Conservation (phyloP, 2,113 vertebrate genomes). For the Chelonoidis abingdonii region DNA sequence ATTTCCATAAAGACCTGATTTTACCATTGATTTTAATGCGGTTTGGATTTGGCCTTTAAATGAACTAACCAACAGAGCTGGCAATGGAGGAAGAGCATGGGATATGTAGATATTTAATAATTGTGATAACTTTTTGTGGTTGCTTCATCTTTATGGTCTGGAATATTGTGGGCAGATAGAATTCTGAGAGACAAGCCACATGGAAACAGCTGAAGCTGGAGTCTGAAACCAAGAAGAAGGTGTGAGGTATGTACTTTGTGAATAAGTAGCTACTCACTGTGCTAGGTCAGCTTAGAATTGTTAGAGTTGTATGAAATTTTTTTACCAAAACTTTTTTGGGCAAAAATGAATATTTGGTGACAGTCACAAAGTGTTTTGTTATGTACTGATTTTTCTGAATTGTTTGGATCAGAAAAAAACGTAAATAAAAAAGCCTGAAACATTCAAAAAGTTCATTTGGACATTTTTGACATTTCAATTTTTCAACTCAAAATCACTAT, state of each 20-base stretch:
- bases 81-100: not conserved
- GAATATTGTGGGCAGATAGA: not conserved
- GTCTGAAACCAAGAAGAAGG: not conserved
- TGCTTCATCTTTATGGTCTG: not conserved
- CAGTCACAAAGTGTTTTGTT: too few relatives aligned
- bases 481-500: too few relatives aligned
- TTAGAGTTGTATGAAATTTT: not conserved
- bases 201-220: not conserved
- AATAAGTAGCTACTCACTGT: not conserved
- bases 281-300: not conserved
- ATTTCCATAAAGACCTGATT: not conserved
- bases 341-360: too few relatives aligned
- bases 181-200: not conserved
- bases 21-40: not conserved
- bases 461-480: too few relatives aligned
- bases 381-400: too few relatives aligned
- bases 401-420: too few relatives aligned
- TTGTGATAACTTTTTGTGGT: not conserved
- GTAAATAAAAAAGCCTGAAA: too few relatives aligned
- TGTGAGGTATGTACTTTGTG: not conserved
- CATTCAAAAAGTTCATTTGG: too few relatives aligned
- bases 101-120: accelerated
- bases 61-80: not conserved
- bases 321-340: too few relatives aligned
- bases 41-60: not conserved